phyloP scores from a whole-genome alignment of 2,888 invertebrate genomes.

The Tetramorium bicarinatum region DNA sequence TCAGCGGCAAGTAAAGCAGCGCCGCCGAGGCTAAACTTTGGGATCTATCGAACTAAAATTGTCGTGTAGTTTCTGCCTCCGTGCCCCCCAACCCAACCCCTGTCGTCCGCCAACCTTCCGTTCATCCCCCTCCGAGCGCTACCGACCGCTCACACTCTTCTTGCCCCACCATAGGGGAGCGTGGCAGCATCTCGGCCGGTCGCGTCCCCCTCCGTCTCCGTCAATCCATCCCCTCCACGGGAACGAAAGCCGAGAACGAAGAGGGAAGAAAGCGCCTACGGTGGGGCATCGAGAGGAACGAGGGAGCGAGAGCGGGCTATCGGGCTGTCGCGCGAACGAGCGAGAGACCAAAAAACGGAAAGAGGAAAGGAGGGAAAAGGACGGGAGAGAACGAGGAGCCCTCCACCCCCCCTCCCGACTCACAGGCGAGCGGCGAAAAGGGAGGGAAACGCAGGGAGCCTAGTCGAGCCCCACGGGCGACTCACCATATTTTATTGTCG shows the following conservation, averaged over 20 bases:
- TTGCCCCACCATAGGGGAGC: constrained; percentile 57
- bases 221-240: constrained; percentile 75
- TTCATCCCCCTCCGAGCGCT: constrained; percentile 58
- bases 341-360: constrained; percentile 68
- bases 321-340: constrained; percentile 57
- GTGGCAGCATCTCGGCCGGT: constrained; percentile 75
- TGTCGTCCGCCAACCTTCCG: constrained; percentile 59
- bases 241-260: constrained; percentile 75
- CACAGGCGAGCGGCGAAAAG: constrained; percentile 56
- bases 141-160: constrained; percentile 59
- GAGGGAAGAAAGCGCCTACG: constrained; percentile 79
- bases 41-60: constrained; percentile 86
- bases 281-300: constrained; percentile 73
- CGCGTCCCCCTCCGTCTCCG: constrained; percentile 71
- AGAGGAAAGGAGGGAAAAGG: constrained; percentile 74
- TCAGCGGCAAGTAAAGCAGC: constrained; percentile 85
- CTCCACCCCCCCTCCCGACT: constrained; percentile 24
- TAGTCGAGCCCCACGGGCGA: constrained; percentile 78
- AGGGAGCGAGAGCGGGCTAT: constrained; percentile 64
- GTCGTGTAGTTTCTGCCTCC: constrained; percentile 84
- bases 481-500: constrained; percentile 85
- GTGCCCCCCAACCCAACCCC: constrained; percentile 63
- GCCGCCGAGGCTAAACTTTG: constrained; percentile 85
- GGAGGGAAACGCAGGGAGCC: constrained; percentile 70
- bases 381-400: constrained; percentile 57